Evolutionary conservation across 1,140 invertebrate genomes (phyloP).

Genomic region (Papilio glaucus): DNA sequence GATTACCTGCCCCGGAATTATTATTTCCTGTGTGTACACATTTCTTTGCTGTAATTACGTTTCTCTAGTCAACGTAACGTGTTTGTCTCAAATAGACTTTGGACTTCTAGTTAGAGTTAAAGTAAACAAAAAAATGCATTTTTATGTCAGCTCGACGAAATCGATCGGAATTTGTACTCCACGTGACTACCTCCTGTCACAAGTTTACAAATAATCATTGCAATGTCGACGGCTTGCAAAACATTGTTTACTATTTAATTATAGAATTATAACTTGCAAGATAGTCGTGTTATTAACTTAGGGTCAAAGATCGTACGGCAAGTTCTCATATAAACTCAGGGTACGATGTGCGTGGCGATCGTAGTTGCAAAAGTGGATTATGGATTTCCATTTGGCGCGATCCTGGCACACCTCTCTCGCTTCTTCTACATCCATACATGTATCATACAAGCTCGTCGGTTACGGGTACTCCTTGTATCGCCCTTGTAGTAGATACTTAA

Average conservation of each 20-base stretch:
- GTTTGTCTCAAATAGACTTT: neutral
- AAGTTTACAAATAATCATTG: neutral
- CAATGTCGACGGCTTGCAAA: neutral
- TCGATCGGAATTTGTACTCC: constrained; percentile 4
- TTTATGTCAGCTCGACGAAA: constrained; percentile 2
- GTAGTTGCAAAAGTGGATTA: no score
- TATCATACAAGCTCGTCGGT: no score
- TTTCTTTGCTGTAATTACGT: no score
- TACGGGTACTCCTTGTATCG: no score
- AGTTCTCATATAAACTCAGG: neutral
- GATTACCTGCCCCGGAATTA: no score
- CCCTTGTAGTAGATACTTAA: no score
- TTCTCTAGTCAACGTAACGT: neutral
- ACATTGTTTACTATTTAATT: constrained; percentile 15
- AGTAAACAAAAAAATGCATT: no score
- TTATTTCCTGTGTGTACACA: no score
- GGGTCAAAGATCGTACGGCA: neutral
- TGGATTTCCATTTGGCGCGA: no score
- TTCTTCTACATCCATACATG: no score
- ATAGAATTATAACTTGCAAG: neutral
- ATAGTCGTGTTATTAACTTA: neutral
- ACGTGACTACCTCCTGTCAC: neutral
- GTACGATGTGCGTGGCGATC: no score
- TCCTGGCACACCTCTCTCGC: no score
- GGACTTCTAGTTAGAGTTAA: neutral